Conservation (phyloP, 2,113 vertebrate species). For the Mirounga angustirostris region DNA sequence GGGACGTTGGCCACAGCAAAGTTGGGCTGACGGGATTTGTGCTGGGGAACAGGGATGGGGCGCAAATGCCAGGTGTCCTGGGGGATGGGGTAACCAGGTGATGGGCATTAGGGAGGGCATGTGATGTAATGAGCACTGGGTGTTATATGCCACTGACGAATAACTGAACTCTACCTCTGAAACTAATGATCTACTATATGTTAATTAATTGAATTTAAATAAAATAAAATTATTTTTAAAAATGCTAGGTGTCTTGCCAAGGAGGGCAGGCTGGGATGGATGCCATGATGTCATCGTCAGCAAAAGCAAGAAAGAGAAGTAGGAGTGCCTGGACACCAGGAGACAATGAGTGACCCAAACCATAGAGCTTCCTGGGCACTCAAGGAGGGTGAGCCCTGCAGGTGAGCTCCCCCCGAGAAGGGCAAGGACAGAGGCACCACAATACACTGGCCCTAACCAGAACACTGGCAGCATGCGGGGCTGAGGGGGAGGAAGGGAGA, state of each 20-base stretch:
- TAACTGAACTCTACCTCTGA: not conserved
- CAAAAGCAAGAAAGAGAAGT: not conserved
- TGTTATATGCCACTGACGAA: not conserved
- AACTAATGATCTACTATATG: not conserved
- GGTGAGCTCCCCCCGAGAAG: not conserved
- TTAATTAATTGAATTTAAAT: not conserved
- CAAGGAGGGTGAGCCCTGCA: not conserved
- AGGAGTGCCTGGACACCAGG: not conserved
- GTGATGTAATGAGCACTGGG: not conserved
- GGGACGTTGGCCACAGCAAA: not conserved
- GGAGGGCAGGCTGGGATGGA: not conserved
- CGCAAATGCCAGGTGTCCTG: not conserved
- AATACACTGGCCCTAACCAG: not conserved
- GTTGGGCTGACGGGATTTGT: not conserved
- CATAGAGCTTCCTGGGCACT: not conserved
- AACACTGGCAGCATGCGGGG: fast-evolving
- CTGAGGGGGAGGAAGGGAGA: not conserved
- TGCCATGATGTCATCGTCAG: not conserved
- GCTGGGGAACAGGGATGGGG: no score
- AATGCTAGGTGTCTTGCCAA: not conserved
- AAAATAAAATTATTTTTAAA: not conserved
- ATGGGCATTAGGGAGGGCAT: not conserved
- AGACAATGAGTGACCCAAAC: not conserved
- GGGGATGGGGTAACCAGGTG: not conserved
- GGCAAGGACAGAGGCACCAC: not conserved